These are phyloP conservation scores for Ecdyonurus torrentis DNA, from an alignment of 2,888 invertebrate genomes.

Conservation along the genomic window DNA sequence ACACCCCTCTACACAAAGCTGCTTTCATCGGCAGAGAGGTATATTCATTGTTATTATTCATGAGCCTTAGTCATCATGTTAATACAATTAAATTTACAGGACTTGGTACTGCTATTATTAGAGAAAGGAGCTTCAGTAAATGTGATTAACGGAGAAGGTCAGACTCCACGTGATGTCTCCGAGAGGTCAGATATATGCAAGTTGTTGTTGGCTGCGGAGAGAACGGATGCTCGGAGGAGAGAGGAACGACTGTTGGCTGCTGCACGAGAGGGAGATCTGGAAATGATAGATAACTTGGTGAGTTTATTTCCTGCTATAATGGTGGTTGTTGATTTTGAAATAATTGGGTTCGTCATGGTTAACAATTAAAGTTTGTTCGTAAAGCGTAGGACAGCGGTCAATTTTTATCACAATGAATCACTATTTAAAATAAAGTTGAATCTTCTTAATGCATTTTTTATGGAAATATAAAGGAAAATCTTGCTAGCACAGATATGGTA, in stretches of 20 bases:
- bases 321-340: too few relatives aligned
- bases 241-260: conserved; percentile 39
- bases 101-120: conserved; percentile 40
- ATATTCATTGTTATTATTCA: conserved; percentile 12
- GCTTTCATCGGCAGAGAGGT: conserved; percentile 51
- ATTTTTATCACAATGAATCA: too few relatives aligned
- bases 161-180: conserved; percentile 37
- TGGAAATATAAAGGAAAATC: too few relatives aligned
- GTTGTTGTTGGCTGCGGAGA: conserved; percentile 40
- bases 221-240: conserved; percentile 34
- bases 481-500: too few relatives aligned
- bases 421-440: too few relatives aligned
- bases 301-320: too few relatives aligned
- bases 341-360: too few relatives aligned
- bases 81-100: too few relatives aligned
- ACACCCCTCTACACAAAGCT: conserved; percentile 48
- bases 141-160: conserved; percentile 45
- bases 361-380: too few relatives aligned
- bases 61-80: too few relatives aligned
- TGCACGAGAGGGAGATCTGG: conserved; percentile 39
- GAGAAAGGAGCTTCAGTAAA: conserved; percentile 43
- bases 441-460: too few relatives aligned
- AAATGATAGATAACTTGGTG: conserved; percentile 38
- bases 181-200: conserved; percentile 36
- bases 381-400: too few relatives aligned